These are phyloP conservation scores for Auanema sp. DNA, from an alignment of 2,888 invertebrate genomes.

Conservation along the genomic window DNA sequence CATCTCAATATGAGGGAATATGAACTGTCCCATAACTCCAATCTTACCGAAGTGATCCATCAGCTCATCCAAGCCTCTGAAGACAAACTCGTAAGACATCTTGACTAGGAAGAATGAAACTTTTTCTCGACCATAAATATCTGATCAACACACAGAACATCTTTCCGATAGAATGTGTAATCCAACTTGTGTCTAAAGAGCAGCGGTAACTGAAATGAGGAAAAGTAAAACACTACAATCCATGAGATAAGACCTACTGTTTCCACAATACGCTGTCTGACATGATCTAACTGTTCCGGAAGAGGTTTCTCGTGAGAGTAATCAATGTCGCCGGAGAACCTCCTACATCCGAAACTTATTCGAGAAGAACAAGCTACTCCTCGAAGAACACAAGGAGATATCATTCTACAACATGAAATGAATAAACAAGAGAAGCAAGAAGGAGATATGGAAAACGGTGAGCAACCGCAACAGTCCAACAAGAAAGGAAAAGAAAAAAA, in stretches of 20 bases:
- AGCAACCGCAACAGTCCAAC: neutral
- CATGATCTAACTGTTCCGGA: slow-evolving; percentile 57
- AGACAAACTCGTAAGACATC: slow-evolving; percentile 12
- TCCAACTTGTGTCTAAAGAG: slow-evolving; percentile 58
- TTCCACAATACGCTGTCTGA: slow-evolving; percentile 47
- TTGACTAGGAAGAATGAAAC: slow-evolving; percentile 15
- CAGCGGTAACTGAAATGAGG: slow-evolving; percentile 46
- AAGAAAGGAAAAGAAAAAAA: neutral
- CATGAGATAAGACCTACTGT: slow-evolving; percentile 34
- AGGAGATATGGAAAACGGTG: neutral
- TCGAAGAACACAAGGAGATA: neutral
- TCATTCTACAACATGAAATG: neutral
- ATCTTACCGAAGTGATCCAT: slow-evolving; percentile 52
- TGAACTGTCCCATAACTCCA: slow-evolving; percentile 42
- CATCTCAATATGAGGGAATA: slow-evolving; percentile 52
- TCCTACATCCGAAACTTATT: neutral
- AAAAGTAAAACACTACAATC: neutral
- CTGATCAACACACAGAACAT: slow-evolving; percentile 59
- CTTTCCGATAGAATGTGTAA: slow-evolving; percentile 60
- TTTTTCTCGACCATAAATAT: slow-evolving; percentile 45
- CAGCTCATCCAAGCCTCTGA: slow-evolving; percentile 45
- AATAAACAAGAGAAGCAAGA: neutral
- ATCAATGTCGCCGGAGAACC: slow-evolving; percentile 14
- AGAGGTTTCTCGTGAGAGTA: slow-evolving; percentile 49
- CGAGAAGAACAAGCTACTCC: neutral